These are phyloP conservation scores for Promerops cafer DNA, from an alignment of 2,113 vertebrate genomes.

Conservation along the genomic window DNA sequence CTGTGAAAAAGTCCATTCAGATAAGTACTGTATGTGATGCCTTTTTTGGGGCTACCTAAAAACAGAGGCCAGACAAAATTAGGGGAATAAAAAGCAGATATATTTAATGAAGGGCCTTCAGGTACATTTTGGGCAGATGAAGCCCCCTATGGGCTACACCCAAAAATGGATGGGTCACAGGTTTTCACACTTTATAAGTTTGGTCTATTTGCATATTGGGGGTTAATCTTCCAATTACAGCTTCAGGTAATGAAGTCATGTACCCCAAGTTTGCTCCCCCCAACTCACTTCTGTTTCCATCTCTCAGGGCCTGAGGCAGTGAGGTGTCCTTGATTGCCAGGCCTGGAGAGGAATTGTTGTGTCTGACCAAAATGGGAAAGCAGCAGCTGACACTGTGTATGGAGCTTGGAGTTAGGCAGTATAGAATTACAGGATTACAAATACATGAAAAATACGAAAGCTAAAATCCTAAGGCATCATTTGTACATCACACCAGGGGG, in stretches of 20 bases:
- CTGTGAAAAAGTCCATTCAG: background rate
- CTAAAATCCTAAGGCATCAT: background rate
- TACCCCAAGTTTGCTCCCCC: background rate
- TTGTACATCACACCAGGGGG: rapidly evolving
- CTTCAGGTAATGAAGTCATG: background rate
- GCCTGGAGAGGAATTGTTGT: background rate
- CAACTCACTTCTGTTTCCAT: background rate
- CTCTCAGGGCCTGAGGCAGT: rapidly evolving
- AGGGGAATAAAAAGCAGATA: background rate
- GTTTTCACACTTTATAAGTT: background rate
- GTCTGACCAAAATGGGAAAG: background rate
- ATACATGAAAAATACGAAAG: background rate
- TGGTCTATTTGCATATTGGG: background rate
- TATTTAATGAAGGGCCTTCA: background rate
- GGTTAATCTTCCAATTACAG: background rate
- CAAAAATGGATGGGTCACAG: background rate
- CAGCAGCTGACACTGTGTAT: rapidly evolving
- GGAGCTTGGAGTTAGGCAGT: background rate
- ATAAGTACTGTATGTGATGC: background rate
- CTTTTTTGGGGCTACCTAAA: background rate
- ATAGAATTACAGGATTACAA: background rate
- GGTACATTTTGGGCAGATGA: no score
- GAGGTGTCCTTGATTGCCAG: background rate
- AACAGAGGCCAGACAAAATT: background rate
- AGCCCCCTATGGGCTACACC: no score